A percentile compares a stretch with the other conserved stretches of the same genome.
Evolutionary conservation across 2,797 vertebrate species (phyloP).

Genomic region (Carcharodon carcharias): DNA sequence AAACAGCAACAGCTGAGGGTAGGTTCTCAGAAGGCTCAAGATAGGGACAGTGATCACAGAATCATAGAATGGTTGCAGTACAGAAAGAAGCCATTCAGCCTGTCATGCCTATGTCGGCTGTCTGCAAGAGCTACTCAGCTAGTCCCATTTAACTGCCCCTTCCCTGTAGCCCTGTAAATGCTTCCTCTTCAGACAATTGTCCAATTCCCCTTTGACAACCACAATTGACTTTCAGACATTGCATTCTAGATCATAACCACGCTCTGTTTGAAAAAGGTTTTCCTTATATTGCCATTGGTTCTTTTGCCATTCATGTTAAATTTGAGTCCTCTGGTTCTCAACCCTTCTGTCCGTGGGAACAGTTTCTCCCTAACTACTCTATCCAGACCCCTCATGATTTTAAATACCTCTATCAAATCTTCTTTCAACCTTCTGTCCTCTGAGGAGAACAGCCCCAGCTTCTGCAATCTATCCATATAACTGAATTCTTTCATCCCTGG

Average conservation of each 20-base stretch:
- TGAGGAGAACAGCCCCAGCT: too few relatives aligned
- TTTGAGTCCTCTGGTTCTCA: neutral
- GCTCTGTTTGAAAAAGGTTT: neutral
- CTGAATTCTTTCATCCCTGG: too few relatives aligned
- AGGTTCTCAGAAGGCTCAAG: conserved; percentile 43
- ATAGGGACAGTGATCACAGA: neutral
- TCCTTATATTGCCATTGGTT: neutral
- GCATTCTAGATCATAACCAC: neutral
- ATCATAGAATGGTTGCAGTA: neutral
- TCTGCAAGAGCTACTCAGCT: neutral
- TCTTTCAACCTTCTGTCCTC: too few relatives aligned
- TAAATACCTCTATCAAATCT: too few relatives aligned
- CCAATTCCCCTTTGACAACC: too few relatives aligned
- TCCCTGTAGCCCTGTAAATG: neutral
- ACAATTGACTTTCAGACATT: neutral
- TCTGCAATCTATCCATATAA: too few relatives aligned
- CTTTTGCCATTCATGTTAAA: neutral
- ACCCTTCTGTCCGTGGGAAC: too few relatives aligned
- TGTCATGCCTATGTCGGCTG: neutral
- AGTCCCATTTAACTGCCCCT: neutral
- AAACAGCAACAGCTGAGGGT: conserved; percentile 71
- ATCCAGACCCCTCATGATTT: too few relatives aligned
- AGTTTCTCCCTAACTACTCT: too few relatives aligned
- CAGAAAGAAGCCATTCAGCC: neutral
- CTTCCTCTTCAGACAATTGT: neutral